Conservation (phyloP, 2,797 vertebrate species). For the Choloepus didactylus region DNA sequence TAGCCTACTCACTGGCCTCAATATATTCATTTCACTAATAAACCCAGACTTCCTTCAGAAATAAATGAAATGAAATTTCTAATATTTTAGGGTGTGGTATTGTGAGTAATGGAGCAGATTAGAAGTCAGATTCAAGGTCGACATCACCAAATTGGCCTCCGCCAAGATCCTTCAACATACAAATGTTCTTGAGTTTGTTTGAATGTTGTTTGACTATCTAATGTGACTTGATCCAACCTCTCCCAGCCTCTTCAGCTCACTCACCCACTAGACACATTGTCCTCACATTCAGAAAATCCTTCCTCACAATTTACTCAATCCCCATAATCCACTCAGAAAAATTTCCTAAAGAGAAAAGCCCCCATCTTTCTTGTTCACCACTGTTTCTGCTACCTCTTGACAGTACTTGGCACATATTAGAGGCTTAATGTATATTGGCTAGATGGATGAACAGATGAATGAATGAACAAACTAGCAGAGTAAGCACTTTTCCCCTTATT, state of each 20-base stretch:
- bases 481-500: neutral
- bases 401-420: neutral
- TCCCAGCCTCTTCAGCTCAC: neutral
- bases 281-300: neutral
- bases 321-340: neutral
- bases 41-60: neutral
- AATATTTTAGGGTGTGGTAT: accelerated
- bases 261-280: neutral
- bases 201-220: neutral
- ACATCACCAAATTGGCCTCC: neutral
- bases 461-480: neutral
- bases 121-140: accelerated
- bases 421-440: neutral
- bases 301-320: neutral
- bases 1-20: accelerated
- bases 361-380: neutral
- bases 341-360: neutral
- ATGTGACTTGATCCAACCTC: accelerated
- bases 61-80: accelerated
- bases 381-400: neutral
- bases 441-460: neutral
- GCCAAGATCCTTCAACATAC: accelerated
- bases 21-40: accelerated
- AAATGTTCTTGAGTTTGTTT: accelerated
- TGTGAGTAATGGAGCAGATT: accelerated